phyloP scores from a whole-genome alignment of 2,888 invertebrate genomes.

The Chaitophorus viminalis region DNA sequence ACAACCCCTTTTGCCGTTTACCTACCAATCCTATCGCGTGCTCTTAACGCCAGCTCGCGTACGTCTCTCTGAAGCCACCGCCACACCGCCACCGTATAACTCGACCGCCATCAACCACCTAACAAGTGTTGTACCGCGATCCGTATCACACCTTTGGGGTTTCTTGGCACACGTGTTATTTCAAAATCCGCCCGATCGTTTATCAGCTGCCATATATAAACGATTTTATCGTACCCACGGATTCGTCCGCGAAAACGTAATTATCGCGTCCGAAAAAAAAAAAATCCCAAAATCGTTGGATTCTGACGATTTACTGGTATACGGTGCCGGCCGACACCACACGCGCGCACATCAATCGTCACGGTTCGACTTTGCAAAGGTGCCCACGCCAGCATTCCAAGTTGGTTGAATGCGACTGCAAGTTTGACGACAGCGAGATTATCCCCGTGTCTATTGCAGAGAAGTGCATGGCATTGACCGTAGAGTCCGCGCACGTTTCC shows the following conservation, averaged over 20 bases:
- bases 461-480: too few relatives aligned
- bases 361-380: too few relatives aligned
- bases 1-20: conserved; percentile 5
- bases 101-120: background rate
- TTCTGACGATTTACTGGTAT: background rate
- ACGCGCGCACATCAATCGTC: too few relatives aligned
- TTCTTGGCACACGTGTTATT: conserved; percentile 49
- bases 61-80: background rate
- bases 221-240: conserved; percentile 27
- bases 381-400: too few relatives aligned
- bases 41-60: background rate
- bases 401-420: too few relatives aligned
- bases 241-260: background rate
- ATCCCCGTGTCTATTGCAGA: too few relatives aligned
- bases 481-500: too few relatives aligned
- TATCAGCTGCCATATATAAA: conserved; percentile 52
- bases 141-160: conserved; percentile 47
- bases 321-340: too few relatives aligned
- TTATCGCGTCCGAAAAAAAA: conserved; percentile 2
- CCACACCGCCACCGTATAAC: background rate
- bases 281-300: background rate
- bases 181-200: conserved; percentile 44
- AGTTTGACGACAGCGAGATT: too few relatives aligned
- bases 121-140: conserved; percentile 50
- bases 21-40: background rate